phyloP scores from a whole-genome alignment of 2,113 vertebrate species.

The Oreochromis spilurus region DNA sequence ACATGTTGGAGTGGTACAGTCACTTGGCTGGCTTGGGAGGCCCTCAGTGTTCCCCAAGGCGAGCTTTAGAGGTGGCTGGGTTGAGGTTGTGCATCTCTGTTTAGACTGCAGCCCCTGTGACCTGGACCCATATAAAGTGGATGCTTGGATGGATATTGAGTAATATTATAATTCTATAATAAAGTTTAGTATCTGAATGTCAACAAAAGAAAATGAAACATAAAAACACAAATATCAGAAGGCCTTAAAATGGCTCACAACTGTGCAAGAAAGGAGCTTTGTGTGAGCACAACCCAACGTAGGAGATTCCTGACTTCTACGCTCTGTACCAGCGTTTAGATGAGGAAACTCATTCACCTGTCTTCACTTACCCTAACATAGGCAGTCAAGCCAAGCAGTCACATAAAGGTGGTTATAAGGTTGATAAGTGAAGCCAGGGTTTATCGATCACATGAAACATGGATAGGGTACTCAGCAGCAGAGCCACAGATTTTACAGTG shows the following conservation, averaged over 20 bases:
- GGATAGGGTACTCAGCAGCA: neutral
- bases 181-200: neutral
- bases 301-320: neutral
- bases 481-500: neutral
- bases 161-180: neutral
- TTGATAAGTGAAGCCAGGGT: neutral
- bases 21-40: neutral
- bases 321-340: neutral
- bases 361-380: neutral
- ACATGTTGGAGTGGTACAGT: neutral
- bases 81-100: neutral
- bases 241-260: neutral
- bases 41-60: neutral
- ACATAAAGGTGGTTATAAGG: neutral
- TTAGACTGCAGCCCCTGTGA: neutral
- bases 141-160: neutral
- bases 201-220: neutral
- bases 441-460: neutral
- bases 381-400: neutral
- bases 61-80: neutral
- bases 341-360: neutral
- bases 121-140: neutral
- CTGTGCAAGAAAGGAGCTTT: neutral
- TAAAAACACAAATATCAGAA: neutral
- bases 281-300: neutral